A percentile compares a stretch with the other conserved stretches of the same genome.
phyloP scores from a whole-genome alignment of 2,113 vertebrate genomes.

The Mystacornis crossleyi region DNA sequence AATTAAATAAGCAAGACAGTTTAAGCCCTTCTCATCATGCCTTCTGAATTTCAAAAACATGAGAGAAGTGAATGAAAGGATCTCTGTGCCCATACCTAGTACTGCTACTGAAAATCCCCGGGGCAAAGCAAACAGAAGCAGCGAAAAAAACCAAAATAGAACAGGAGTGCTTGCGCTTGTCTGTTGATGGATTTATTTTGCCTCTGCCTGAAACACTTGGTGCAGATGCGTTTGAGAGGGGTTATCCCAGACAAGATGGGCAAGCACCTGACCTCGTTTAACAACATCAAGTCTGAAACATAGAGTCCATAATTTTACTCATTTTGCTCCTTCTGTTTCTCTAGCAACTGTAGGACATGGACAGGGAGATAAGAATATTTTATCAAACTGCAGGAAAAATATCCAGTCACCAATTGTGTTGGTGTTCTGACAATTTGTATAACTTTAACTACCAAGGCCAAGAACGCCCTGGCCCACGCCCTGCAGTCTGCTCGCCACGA shows the following conservation, averaged over 20 bases:
- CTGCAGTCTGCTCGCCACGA: constrained; percentile 85
- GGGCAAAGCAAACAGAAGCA: background rate
- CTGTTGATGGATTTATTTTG: background rate
- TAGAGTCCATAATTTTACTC: background rate
- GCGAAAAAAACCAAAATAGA: background rate
- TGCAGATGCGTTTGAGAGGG: background rate
- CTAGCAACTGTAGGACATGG: background rate
- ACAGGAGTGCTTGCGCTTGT: background rate
- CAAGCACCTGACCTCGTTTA: background rate
- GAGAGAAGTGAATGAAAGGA: background rate
- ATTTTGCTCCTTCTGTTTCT: background rate
- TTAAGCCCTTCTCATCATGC: background rate
- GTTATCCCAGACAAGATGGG: background rate
- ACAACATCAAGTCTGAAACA: background rate
- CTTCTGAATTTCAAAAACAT: background rate
- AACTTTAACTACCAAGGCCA: constrained; percentile 72
- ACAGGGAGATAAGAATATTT: background rate
- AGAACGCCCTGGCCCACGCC: constrained; percentile 82
- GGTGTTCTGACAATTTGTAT: background rate
- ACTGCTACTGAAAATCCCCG: background rate
- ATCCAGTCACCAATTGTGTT: background rate
- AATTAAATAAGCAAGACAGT: background rate
- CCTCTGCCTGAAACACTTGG: background rate
- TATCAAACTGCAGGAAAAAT: background rate
- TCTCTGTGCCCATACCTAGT: background rate